phyloP scores from a whole-genome alignment of 2,797 vertebrate genomes.

The Monodelphis domestica region DNA sequence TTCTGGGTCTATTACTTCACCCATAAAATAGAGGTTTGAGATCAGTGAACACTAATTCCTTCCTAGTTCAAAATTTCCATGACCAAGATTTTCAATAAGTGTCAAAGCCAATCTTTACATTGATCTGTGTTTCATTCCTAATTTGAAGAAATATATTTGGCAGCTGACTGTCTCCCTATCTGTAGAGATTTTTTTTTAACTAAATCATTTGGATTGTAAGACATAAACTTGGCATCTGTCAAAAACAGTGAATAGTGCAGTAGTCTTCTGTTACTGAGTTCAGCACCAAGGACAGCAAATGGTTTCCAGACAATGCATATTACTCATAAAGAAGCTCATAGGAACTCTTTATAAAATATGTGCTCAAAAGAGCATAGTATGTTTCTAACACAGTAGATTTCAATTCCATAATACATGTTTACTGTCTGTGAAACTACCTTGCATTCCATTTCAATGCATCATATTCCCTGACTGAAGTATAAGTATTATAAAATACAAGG shows the following conservation, averaged over 20 bases:
- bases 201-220: conserved; percentile 63
- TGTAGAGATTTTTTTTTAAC: conserved; percentile 49
- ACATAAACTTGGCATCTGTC: conserved; percentile 48
- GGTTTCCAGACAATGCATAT: conserved; percentile 11
- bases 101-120: conserved; percentile 72
- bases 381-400: conserved; percentile 43
- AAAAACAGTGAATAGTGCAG: neutral
- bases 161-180: conserved; percentile 49
- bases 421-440: conserved; percentile 40
- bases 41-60: neutral
- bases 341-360: conserved; percentile 47
- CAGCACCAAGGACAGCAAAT: neutral
- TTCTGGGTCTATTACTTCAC: neutral
- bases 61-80: neutral
- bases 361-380: conserved; percentile 22
- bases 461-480: neutral
- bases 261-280: conserved; percentile 1
- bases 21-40: neutral
- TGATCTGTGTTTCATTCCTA: conserved; percentile 68
- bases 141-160: conserved; percentile 53
- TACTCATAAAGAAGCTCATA: conserved; percentile 39
- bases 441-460: conserved; percentile 39
- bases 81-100: conserved; percentile 55
- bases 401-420: conserved; percentile 57
- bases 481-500: conserved; percentile 45